A percentile compares a stretch with the other conserved stretches of the same genome.
Conservation (phyloP, 2,113 vertebrate genomes). For the Malurus cyaneus region DNA sequence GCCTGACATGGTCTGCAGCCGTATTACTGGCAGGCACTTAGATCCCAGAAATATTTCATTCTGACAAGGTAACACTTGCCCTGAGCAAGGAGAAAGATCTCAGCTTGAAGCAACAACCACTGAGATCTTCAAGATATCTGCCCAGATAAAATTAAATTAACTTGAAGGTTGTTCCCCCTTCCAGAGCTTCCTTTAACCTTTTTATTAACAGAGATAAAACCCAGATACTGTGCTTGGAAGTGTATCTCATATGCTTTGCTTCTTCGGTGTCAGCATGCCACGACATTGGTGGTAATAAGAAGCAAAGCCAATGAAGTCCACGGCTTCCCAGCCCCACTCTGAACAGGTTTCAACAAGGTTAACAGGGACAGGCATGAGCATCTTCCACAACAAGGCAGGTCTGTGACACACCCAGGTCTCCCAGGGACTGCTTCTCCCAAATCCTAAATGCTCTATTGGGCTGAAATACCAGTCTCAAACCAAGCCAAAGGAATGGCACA, state of each 20-base stretch:
- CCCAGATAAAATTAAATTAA: background rate
- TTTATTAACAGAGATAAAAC: background rate
- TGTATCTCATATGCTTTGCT: background rate
- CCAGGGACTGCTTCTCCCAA: background rate
- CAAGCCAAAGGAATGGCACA: background rate
- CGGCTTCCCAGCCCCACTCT: background rate
- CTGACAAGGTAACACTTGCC: background rate
- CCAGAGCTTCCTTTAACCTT: background rate
- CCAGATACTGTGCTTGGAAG: background rate
- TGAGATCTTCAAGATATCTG: background rate
- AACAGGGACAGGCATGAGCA: background rate
- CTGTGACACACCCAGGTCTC: background rate
- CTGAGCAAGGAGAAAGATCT: background rate
- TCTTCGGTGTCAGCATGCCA: background rate
- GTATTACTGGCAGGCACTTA: background rate
- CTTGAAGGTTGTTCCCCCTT: background rate
- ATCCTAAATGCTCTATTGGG: rapidly evolving
- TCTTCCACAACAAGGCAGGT: background rate
- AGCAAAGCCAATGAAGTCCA: background rate
- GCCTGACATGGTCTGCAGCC: background rate
- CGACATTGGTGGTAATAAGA: background rate
- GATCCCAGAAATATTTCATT: background rate
- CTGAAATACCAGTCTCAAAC: background rate
- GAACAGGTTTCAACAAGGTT: background rate
- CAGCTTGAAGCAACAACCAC: background rate